These are phyloP conservation scores for Phorcus lineatus DNA, from an alignment of 2,888 invertebrate species.

Conservation along the genomic window DNA sequence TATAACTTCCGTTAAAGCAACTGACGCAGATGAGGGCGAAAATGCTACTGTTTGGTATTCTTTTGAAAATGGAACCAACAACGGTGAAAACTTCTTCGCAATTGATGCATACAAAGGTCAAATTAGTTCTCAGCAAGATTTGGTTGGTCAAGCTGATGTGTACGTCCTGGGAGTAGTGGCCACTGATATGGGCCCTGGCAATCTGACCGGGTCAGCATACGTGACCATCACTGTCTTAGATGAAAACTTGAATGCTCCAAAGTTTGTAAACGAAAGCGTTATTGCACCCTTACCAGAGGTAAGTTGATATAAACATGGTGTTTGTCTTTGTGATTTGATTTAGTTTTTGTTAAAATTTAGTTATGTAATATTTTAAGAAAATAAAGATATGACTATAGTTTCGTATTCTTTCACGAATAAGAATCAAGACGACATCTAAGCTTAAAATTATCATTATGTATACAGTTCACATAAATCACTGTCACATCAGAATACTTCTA, in stretches of 20 bases:
- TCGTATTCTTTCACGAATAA: no score
- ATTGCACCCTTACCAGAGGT: conserved; percentile 54
- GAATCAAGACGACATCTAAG: no score
- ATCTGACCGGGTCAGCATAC: conserved; percentile 77
- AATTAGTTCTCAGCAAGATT: neutral
- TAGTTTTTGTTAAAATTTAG: no score
- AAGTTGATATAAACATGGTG: conserved; percentile 24
- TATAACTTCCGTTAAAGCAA: conserved; percentile 29
- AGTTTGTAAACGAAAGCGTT: conserved; percentile 76
- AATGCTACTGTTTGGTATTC: conserved; percentile 40
- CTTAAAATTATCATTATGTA: no score
- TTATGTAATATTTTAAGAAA: no score
- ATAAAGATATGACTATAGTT: no score
- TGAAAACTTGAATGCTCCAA: conserved; percentile 86
- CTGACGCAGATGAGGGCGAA: conserved; percentile 50
- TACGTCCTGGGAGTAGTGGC: conserved; percentile 59
- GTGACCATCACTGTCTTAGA: conserved; percentile 84
- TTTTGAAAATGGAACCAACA: neutral
- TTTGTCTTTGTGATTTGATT: no score
- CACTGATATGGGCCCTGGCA: conserved; percentile 56
- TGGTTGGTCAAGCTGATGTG: neutral
- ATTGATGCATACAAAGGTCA: neutral
- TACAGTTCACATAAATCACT: no score
- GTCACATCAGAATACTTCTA: no score
- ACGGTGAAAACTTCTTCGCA: neutral